phyloP scores from a whole-genome alignment of 2,113 vertebrate species.

The Silurus asotus region DNA sequence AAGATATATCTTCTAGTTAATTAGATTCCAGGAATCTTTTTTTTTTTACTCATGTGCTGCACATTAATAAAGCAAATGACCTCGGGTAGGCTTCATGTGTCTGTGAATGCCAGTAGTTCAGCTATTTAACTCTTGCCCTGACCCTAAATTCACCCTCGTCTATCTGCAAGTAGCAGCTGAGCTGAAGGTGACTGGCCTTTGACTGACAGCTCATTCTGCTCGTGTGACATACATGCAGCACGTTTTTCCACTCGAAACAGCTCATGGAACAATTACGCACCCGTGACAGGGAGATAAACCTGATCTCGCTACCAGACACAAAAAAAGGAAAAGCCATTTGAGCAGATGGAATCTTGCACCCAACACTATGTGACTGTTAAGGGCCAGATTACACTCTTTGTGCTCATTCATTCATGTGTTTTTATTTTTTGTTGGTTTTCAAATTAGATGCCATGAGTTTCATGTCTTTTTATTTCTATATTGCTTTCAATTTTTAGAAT shows the following conservation, averaged over 20 bases:
- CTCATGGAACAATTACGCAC: conserved; percentile 28
- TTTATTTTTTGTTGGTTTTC: neutral
- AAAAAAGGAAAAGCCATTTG: neutral
- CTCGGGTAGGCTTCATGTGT: neutral
- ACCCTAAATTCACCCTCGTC: neutral
- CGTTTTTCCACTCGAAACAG: conserved; percentile 27
- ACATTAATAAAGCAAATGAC: neutral
- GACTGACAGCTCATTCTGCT: conserved; percentile 34
- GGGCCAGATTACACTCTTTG: neutral
- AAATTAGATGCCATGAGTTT: neutral
- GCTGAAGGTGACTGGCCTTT: conserved; percentile 37
- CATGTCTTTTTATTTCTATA: neutral
- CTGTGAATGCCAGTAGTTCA: neutral
- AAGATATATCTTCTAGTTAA: neutral
- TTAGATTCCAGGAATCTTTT: neutral
- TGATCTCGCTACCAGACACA: neutral
- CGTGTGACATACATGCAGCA: neutral
- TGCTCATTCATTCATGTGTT: neutral
- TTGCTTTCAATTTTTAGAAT: neutral
- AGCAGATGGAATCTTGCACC: too few species aligned
- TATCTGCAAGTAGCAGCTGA: neutral
- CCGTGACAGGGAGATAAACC: conserved; percentile 4
- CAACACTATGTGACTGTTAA: too few species aligned
- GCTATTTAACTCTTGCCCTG: neutral
- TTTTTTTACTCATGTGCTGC: neutral